Evolutionary conservation across 1,140 invertebrate genomes (phyloP).

Genomic region (Drepana arcuata): DNA sequence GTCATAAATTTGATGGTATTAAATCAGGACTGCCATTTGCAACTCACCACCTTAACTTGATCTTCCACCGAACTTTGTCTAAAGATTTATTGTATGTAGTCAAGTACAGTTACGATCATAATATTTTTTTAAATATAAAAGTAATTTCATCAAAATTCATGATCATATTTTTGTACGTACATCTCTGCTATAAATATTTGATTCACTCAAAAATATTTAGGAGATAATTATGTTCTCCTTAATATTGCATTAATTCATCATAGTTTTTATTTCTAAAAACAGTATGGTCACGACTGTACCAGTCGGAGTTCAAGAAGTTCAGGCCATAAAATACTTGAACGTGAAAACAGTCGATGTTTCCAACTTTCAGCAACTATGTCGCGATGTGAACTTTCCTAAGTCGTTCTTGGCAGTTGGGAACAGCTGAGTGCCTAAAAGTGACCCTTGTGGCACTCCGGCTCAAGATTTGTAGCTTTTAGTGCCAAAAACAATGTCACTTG

Average conservation of each 20-base stretch:
- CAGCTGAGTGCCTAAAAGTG: slow-evolving; percentile 40
- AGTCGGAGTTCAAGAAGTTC: slow-evolving; percentile 1
- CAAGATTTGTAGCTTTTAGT: slow-evolving; percentile 51
- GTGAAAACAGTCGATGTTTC: slow-evolving; percentile 60
- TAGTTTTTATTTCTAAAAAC: too few species aligned
- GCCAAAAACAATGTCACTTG: slow-evolving; percentile 22
- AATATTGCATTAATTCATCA: too few species aligned
- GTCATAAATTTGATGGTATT: slow-evolving; percentile 46
- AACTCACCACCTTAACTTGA: slow-evolving; percentile 20
- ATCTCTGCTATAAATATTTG: too few species aligned
- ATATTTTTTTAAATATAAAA: too few species aligned
- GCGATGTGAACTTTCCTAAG: slow-evolving; percentile 39
- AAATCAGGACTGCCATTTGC: slow-evolving; percentile 42
- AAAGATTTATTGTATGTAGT: too few species aligned
- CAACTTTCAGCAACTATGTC: slow-evolving; percentile 63
- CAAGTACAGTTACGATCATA: too few species aligned
- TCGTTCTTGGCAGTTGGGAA: slow-evolving; percentile 43
- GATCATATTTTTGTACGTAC: too few species aligned
- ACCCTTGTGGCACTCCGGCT: slow-evolving; percentile 45
- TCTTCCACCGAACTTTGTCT: too few species aligned
- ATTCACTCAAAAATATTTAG: too few species aligned
- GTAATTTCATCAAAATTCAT: too few species aligned
- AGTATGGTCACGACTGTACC: too few species aligned
- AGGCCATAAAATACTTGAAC: slow-evolving; percentile 23
- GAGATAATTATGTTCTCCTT: too few species aligned